Percentiles rank a stretch among this genome's conserved stretches.
Evolutionary conservation across 2,888 invertebrate species (phyloP).

Genomic region (Melanchra persicariae): DNA sequence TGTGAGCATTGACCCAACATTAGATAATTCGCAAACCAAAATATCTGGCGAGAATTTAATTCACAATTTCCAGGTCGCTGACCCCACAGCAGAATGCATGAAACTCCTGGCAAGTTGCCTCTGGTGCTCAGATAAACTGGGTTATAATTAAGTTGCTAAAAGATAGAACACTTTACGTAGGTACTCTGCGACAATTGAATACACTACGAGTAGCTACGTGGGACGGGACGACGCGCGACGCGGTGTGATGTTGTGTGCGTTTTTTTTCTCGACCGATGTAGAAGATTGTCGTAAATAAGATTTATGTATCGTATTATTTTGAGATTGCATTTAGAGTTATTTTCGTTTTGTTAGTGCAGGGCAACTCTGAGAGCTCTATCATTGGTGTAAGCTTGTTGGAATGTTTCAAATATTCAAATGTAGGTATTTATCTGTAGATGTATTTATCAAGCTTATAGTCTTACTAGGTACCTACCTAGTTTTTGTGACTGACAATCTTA

Average conservation of each 20-base stretch:
- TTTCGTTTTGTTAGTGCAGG: conserved; percentile 50
- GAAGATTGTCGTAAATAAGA: conserved; percentile 43
- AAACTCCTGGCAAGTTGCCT: conserved; percentile 74
- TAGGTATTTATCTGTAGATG: background rate
- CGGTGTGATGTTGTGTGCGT: conserved; percentile 18
- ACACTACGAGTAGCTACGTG: conserved; percentile 23
- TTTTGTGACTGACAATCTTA: background rate
- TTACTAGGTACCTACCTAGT: background rate
- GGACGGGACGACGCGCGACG: conserved; percentile 18
- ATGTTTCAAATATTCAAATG: conserved; percentile 9
- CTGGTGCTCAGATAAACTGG: conserved; percentile 66
- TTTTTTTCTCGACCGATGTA: conserved; percentile 38
- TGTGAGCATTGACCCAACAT: conserved; percentile 62
- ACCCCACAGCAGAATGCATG: conserved; percentile 69
- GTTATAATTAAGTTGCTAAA: conserved; percentile 70
- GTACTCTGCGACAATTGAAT: conserved; percentile 59
- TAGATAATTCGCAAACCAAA: conserved; percentile 64
- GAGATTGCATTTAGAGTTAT: conserved; percentile 56
- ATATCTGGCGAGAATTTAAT: conserved; percentile 65
- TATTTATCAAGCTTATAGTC: background rate
- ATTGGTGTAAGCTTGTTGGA: conserved; percentile 12
- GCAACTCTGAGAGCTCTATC: conserved; percentile 36
- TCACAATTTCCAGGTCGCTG: conserved; percentile 66
- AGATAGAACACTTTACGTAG: conserved; percentile 60
- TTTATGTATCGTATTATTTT: conserved; percentile 53